Conservation (phyloP, 2,797 vertebrate species). For the Nyctibius grandis region DNA sequence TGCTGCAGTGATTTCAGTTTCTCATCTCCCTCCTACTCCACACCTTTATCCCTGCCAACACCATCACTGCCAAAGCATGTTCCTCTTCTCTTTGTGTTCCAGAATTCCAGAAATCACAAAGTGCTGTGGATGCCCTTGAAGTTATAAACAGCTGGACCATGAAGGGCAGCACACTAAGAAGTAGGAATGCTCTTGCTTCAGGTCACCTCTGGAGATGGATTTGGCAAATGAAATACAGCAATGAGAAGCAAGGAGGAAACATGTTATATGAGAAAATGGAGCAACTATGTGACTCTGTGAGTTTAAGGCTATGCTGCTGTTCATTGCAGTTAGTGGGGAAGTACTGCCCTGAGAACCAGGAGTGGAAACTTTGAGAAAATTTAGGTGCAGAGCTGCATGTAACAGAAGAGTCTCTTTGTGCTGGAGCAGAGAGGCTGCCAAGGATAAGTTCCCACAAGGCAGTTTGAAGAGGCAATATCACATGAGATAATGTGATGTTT, state of each 20-base stretch:
- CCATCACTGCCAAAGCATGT: not conserved
- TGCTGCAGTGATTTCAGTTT: not conserved
- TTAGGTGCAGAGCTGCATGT: not conserved
- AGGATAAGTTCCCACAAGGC: not conserved
- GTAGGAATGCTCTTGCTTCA: conserved; percentile 74
- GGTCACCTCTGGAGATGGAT: conserved; percentile 70
- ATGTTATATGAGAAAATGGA: not conserved
- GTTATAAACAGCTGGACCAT: conserved; percentile 31
- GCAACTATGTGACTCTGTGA: conserved; percentile 23
- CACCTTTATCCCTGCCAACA: not conserved
- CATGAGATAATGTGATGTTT: rapidly evolving
- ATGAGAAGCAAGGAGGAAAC: not conserved
- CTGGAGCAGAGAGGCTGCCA: not conserved
- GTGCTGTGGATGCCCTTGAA: conserved; percentile 67
- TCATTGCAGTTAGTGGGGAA: not conserved
- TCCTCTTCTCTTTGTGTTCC: conserved; percentile 13
- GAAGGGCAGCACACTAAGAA: conserved; percentile 50
- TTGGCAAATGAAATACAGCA: not conserved
- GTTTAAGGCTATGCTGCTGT: not conserved
- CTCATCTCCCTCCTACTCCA: not conserved
- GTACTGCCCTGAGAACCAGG: not conserved
- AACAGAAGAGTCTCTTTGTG: not conserved
- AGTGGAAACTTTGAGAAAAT: not conserved
- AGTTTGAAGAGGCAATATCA: not conserved
- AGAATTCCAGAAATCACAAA: conserved; percentile 74